phyloP scores from a whole-genome alignment of 2,113 vertebrate genomes.

The Brevimyrus niger region DNA sequence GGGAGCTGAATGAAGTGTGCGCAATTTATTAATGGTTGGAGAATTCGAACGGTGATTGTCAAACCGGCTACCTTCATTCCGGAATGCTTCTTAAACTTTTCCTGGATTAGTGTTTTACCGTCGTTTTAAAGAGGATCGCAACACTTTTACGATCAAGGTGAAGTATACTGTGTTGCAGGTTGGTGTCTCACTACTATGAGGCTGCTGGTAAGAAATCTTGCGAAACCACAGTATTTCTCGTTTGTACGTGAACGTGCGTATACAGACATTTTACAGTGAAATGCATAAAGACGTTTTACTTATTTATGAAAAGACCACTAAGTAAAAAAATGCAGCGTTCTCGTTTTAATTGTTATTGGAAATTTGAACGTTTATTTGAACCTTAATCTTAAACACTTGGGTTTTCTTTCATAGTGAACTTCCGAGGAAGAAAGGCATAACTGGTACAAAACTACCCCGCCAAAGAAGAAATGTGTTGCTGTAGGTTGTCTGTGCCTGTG shows the following conservation, averaged over 20 bases:
- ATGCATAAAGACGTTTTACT: neutral
- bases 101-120: neutral
- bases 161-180: neutral
- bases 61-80: neutral
- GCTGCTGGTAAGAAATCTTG: neutral
- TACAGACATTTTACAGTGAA: neutral
- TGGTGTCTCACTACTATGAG: neutral
- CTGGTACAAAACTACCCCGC: constrained; percentile 10
- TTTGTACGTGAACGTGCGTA: neutral
- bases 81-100: neutral
- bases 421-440: constrained; percentile 30
- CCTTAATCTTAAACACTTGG: neutral
- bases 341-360: neutral
- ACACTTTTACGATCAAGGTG: neutral
- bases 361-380: neutral
- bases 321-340: neutral
- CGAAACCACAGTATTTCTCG: neutral
- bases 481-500: constrained; percentile 22
- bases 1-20: neutral
- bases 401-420: constrained; percentile 28
- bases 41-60: neutral
- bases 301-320: neutral
- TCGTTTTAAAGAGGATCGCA: neutral
- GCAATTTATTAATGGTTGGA: neutral
- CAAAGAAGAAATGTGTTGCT: constrained; percentile 36